Evolutionary conservation across 2,113 vertebrate genomes (phyloP), one percentile per base, ranked within the genome.

Genomic region (Ciconia boyciana): DNA sequence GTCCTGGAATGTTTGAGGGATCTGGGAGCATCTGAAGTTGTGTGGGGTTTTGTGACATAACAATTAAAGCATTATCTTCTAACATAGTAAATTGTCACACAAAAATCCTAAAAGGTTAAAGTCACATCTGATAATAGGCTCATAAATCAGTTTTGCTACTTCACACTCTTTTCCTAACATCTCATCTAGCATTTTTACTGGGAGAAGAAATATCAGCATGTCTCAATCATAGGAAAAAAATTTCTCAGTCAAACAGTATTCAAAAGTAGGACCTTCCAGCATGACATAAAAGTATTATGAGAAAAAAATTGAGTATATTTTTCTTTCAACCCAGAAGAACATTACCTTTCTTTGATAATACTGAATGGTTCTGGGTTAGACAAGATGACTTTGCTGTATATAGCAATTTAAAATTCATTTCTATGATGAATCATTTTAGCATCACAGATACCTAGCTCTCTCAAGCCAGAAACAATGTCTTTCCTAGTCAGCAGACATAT

Each of bases 331-430:
- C 8, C 13, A 28, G 16, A 77, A 55, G 6, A 78, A 60, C 3
- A 52, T 52, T 76, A 79, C 61, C 11, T 55, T 71, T 83, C n/a
- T 71, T 78, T 25, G 26, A 48, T 15, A 75, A 65, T 32, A 87
- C 29, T 79, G 66, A 87, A 69, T 32, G 24, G 44, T 41, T 68
- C 83, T 79, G 74, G 32, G n/a, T 85, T 93, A 76, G 39, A 78
- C 43, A 95, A 89, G 36, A 94, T 52, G 8, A 64, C 34, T 82
- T 89, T 8, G 13, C 39, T 26, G 29, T 80, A 75, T 44, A 64
- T 2, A 96, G 57, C 26, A 84, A 89, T 87, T 87, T 93, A 72
- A 95, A 94, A 83, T 64, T 31, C 48, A 87, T 76, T 96, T 82
- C n/a, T 76, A n/a, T 34, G 36, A 79, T 72, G 55, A 84, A 69